These are phyloP conservation scores for Columba guinea DNA, from an alignment of 2,797 vertebrate genomes.

Conservation along the genomic window DNA sequence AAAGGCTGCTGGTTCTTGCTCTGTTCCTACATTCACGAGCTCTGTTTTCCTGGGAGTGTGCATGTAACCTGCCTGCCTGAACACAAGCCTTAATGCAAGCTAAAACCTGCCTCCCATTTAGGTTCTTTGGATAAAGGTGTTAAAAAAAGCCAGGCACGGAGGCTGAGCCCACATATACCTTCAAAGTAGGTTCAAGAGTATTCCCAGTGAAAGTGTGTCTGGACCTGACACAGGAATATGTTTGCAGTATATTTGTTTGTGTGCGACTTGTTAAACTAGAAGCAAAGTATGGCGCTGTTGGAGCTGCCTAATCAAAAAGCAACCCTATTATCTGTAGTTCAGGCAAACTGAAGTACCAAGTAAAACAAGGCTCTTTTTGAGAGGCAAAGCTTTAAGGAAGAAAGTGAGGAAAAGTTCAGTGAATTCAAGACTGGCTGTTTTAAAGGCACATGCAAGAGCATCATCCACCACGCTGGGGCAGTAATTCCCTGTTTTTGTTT, in stretches of 20 bases:
- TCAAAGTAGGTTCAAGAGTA: not conserved
- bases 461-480: constrained; percentile 7
- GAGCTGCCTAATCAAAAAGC: not conserved
- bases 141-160: not conserved
- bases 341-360: not conserved
- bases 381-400: not conserved
- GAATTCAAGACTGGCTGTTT: not conserved
- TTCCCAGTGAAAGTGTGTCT: not conserved
- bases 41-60: not conserved
- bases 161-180: not conserved
- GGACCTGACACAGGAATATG: not conserved
- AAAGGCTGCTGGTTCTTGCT: not conserved
- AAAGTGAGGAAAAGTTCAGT: not conserved
- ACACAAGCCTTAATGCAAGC: not conserved
- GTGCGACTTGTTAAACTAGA: not conserved
- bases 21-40: not conserved
- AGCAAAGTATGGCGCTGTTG: not conserved
- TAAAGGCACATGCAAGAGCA: not conserved
- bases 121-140: not conserved
- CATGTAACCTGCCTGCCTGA: not conserved
- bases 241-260: not conserved
- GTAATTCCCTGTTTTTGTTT: not conserved
- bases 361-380: not conserved
- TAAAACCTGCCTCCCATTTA: not conserved
- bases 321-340: not conserved